Evolutionary conservation across 1,140 invertebrate species (phyloP).

Genomic region (Bombus picipes): DNA sequence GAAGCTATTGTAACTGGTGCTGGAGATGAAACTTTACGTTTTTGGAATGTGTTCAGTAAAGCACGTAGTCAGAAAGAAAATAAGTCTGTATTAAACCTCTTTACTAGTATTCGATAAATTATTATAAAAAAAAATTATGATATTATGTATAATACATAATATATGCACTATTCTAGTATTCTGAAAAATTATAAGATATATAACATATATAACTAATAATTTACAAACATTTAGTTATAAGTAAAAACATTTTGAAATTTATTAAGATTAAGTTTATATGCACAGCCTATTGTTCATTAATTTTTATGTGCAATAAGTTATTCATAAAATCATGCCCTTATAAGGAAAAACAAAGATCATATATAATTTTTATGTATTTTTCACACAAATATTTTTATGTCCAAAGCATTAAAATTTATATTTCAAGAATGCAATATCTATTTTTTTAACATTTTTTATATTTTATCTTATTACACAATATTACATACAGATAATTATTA

Average conservation of each 20-base stretch:
- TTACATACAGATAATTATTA: constrained; percentile 11
- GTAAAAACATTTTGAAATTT: constrained; percentile 24
- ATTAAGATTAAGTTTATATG: constrained; percentile 61
- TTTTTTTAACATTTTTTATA: constrained; percentile 13
- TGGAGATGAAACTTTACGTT: constrained; percentile 98
- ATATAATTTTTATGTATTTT: constrained; percentile 56
- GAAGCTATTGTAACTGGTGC: constrained; percentile 99
- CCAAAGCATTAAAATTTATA: constrained; percentile 27
- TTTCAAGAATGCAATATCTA: constrained; percentile 14
- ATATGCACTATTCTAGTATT: constrained; percentile 30
- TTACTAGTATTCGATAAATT: constrained; percentile 92
- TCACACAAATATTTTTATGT: constrained; percentile 60
- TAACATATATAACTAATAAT: constrained; percentile 51
- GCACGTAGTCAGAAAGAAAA: constrained; percentile 97
- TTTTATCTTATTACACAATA: constrained; percentile 19
- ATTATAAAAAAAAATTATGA: constrained; percentile 11
- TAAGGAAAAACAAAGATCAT: constrained; percentile 33
- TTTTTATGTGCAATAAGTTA: constrained; percentile 73
- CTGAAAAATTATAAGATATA: constrained; percentile 45
- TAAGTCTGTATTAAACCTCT: constrained; percentile 98
- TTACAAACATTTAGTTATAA: constrained; percentile 41
- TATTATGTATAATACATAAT: constrained; percentile 55
- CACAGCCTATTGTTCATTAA: constrained; percentile 64
- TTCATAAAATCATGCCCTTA: constrained; percentile 43
- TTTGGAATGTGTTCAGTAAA: constrained; percentile 99